Conservation (phyloP, 2,797 vertebrate species). For the Neosilurus hyrtlii region DNA sequence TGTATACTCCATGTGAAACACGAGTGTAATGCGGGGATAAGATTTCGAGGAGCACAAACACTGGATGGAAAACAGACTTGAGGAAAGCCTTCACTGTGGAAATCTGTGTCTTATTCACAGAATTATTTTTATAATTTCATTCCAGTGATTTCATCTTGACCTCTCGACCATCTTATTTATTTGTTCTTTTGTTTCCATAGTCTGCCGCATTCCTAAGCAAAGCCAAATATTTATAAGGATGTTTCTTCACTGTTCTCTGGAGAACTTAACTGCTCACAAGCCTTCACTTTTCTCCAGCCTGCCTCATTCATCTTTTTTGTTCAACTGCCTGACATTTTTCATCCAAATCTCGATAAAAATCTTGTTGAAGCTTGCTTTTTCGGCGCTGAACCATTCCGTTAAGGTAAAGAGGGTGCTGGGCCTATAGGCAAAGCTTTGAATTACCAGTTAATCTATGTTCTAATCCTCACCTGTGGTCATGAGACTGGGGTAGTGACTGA, state of each 20-base stretch:
- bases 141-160: conserved; percentile 1
- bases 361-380: neutral
- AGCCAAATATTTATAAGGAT: neutral
- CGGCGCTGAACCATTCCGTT: no score
- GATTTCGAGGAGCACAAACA: neutral
- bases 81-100: neutral
- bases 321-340: no score
- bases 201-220: neutral
- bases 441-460: no score
- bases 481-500: no score
- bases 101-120: neutral
- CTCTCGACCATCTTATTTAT: neutral
- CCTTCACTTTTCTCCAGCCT: neutral
- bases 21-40: neutral
- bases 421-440: no score
- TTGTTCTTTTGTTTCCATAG: conserved; percentile 2
- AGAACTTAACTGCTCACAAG: neutral
- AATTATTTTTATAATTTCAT: neutral
- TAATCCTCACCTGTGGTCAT: no score
- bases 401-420: no score
- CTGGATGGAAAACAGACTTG: neutral
- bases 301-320: neutral
- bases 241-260: neutral
- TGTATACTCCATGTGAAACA: neutral
- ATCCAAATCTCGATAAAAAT: no score